Evolutionary conservation across 1,140 invertebrate species (phyloP), one percentile per base, ranked within the genome.

Genomic region (Musca vetustissima): DNA sequence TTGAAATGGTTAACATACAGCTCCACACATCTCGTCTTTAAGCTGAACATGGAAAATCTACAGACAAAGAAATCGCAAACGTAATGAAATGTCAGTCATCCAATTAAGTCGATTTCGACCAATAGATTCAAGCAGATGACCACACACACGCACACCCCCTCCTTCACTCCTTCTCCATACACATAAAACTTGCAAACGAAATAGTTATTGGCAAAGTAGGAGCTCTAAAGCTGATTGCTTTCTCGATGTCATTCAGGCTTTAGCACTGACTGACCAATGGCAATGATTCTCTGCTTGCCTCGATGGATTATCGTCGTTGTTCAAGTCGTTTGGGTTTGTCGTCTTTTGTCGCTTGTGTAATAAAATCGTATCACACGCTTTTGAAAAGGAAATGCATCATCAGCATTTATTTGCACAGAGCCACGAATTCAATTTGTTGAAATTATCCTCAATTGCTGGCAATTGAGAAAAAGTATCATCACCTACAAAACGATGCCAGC

Each of bases 11-110:
- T 43, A 43, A 43, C 36, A 43, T 43, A 43, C 36, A 13, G 6
- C 36, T 2, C 3, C 28, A 32, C 28, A 32, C 28, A 43, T 43
- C 6, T 43, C 36, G 6, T 43, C 36, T 43, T 43, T 4, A 43
- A 43, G 36, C 36, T 43, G 36, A 43, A 43, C 36, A 43, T 43
- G 36, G 36, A 13, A 43, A 43, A 43, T 43, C 36, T 43, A 43
- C 36, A 59, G 28, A 59, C 28, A 59, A 32, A 61, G 36, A 61
- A 61, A 61, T 36, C 57, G 57, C 57, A 36, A 61, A 61, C 57
- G 57, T 61, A 61, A 61, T 61, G 57, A 61, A 61, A 61, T 61
- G 57, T 61, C 57, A 61, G 57, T 61, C 57, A 61, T 61, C 57
- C 57, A 61, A 61, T 61, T 61, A 61, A 36, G 57, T 59, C n/a